Conservation (phyloP, 2,113 vertebrate genomes). For the Gymnobelideus leadbeateri region DNA sequence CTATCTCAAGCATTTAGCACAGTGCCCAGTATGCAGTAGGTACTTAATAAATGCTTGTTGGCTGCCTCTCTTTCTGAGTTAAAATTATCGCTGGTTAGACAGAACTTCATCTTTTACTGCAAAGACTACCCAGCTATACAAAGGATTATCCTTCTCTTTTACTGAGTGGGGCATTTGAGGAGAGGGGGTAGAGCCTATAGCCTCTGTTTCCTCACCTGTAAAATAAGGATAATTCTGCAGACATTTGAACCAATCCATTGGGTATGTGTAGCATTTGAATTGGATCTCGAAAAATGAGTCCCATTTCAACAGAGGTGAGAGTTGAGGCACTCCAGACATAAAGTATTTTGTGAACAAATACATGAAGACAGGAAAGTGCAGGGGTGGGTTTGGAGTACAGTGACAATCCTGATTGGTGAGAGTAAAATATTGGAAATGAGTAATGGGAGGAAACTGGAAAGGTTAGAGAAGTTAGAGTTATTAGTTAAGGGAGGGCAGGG, state of each 20-base stretch:
- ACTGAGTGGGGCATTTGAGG: background rate
- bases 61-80: background rate
- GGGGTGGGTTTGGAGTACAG: background rate
- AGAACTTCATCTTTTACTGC: background rate
- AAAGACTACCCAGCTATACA: background rate
- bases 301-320: background rate
- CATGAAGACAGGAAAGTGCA: constrained; percentile 6
- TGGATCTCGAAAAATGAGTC: background rate
- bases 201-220: background rate
- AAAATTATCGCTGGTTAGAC: background rate
- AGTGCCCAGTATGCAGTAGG: background rate
- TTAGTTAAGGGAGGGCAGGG: background rate
- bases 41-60: background rate
- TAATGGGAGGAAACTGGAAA: background rate
- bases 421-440: background rate
- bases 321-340: background rate
- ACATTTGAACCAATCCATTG: background rate
- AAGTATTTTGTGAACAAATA: constrained; percentile 6
- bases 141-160: background rate
- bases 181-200: background rate
- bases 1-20: background rate
- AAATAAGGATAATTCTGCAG: background rate
- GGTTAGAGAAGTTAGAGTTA: background rate
- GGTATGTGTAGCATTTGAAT: background rate
- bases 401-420: background rate